Percentiles rank a stretch among this genome's conserved stretches.
Evolutionary conservation across 2,113 vertebrate genomes (phyloP).

Genomic region (Corvus moneduloides): DNA sequence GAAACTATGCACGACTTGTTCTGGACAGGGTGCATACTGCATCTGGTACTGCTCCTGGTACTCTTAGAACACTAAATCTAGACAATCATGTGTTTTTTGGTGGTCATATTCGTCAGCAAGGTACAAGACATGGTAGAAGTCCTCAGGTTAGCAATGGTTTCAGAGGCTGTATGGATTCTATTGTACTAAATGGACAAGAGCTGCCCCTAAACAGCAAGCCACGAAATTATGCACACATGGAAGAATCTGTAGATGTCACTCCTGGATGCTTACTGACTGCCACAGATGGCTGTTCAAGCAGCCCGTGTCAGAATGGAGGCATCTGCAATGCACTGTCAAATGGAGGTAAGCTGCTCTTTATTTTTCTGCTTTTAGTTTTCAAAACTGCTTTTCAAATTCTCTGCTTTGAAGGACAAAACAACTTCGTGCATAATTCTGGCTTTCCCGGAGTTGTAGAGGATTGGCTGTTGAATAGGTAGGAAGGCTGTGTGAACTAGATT

Average conservation of each 20-base stretch:
- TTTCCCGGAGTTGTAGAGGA: neutral
- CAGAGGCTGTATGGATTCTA: slow-evolving; percentile 90
- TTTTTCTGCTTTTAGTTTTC: neutral
- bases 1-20: slow-evolving; percentile 91
- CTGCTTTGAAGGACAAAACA: neutral
- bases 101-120: slow-evolving; percentile 85
- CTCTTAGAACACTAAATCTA: slow-evolving; percentile 91
- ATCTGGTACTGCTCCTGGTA: slow-evolving; percentile 91
- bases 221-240: slow-evolving; percentile 81
- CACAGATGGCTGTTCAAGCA: slow-evolving; percentile 85
- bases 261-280: slow-evolving; percentile 82
- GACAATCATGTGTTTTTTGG: slow-evolving; percentile 91
- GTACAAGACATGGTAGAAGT: slow-evolving; percentile 77
- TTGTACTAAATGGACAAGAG: slow-evolving; percentile 89
- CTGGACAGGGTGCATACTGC: slow-evolving; percentile 92
- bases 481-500: neutral
- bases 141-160: slow-evolving; percentile 86
- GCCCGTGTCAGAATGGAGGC: slow-evolving; percentile 91
- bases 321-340: slow-evolving; percentile 81
- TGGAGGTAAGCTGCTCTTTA: slow-evolving; percentile 77
- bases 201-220: slow-evolving; percentile 86
- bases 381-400: neutral
- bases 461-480: neutral
- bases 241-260: slow-evolving; percentile 88
- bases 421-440: neutral